These are phyloP conservation scores for Channa striata DNA, from an alignment of 2,797 vertebrate species.

Conservation along the genomic window DNA sequence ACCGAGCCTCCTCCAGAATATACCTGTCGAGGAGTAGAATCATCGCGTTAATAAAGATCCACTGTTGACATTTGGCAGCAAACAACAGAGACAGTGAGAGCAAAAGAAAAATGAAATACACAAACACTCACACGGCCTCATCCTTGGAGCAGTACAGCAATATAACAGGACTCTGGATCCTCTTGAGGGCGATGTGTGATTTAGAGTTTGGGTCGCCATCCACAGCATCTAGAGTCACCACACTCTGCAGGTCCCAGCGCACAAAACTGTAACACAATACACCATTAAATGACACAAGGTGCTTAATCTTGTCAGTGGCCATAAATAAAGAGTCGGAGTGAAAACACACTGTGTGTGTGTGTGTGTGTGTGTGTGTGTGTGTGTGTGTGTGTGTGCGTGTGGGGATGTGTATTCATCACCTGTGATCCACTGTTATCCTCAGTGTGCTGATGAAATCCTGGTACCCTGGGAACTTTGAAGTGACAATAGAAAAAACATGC, in stretches of 20 bases:
- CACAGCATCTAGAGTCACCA: constrained; percentile 92
- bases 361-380: constrained; percentile 7
- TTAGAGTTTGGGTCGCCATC: constrained; percentile 91
- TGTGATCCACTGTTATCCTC: constrained; percentile 87
- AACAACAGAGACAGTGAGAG: constrained; percentile 11
- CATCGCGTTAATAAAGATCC: constrained; percentile 20
- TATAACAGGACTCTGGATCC: constrained; percentile 96
- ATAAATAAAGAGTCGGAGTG: constrained; percentile 34
- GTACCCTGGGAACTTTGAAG: constrained; percentile 96
- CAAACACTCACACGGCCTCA: constrained; percentile 85
- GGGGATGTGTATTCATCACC: constrained; percentile 53
- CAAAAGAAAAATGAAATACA: constrained; percentile 12
- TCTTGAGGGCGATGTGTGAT: constrained; percentile 96
- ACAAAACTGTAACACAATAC: constrained; percentile 90
- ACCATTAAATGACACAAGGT: constrained; percentile 41
- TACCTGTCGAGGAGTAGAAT: constrained; percentile 71
- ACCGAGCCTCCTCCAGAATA: constrained; percentile 94
- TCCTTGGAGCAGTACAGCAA: constrained; percentile 98
- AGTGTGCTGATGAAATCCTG: constrained; percentile 94
- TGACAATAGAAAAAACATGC: constrained; percentile 97
- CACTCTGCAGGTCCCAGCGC: constrained; percentile 97
- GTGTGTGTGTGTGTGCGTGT: constrained; percentile 9
- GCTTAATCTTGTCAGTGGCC: constrained; percentile 45
- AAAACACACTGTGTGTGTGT: constrained; percentile 14
- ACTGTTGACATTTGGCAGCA: constrained; percentile 23